phyloP scores from a whole-genome alignment of 2,888 invertebrate genomes.

The Phyto melanocephala region DNA sequence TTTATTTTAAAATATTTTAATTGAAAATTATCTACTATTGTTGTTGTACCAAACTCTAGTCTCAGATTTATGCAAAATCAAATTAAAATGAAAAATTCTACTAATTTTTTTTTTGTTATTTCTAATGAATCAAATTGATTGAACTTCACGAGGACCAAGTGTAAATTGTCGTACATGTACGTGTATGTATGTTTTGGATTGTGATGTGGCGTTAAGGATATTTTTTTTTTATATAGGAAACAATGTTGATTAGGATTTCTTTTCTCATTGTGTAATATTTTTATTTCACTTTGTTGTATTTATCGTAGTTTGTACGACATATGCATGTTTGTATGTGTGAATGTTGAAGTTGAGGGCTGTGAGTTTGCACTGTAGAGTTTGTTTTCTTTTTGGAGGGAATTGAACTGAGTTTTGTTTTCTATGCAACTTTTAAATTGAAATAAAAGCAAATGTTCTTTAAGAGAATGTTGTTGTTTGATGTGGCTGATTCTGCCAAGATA shows the following conservation, averaged over 20 bases:
- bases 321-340: neutral
- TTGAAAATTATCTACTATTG: too few species aligned
- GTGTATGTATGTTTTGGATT: too few species aligned
- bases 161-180: conserved; percentile 16
- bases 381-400: conserved; percentile 53
- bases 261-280: conserved; percentile 17
- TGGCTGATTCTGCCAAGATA: conserved; percentile 59
- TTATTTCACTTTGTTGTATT: conserved; percentile 19
- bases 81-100: too few species aligned
- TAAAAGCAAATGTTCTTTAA: conserved; percentile 39
- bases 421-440: conserved; percentile 12
- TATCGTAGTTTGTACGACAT: conserved; percentile 40
- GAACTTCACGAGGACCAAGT: conserved; percentile 6
- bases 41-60: too few species aligned
- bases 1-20: too few species aligned
- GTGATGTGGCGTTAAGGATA: conserved; percentile 55
- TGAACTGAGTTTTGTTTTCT: conserved; percentile 26
- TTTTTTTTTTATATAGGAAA: conserved; percentile 32
- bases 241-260: conserved; percentile 26
- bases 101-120: too few species aligned
- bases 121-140: too few species aligned
- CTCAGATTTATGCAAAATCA: too few species aligned
- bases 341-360: conserved; percentile 21
- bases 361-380: conserved; percentile 12
- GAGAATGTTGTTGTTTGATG: conserved; percentile 46